Evolutionary conservation across 2,888 invertebrate species (phyloP).

Genomic region (Choreutis nemorana): DNA sequence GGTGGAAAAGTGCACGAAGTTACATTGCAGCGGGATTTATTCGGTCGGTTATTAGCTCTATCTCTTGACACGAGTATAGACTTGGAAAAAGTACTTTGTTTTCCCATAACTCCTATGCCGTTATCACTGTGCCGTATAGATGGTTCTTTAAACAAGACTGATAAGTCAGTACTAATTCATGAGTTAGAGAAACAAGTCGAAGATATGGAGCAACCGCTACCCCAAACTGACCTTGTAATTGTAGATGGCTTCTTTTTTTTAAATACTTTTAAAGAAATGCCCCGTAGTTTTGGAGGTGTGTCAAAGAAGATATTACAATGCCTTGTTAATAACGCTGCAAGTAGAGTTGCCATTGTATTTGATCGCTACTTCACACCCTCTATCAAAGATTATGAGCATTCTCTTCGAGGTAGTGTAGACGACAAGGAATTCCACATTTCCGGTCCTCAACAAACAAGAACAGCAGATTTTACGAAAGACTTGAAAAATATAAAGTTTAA

Average conservation of each 20-base stretch:
- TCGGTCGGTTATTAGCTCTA: slow-evolving; percentile 11
- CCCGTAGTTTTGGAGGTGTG: not conserved
- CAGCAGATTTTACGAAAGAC: slow-evolving; percentile 11
- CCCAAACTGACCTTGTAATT: not conserved
- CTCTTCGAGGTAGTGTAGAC: slow-evolving; percentile 3
- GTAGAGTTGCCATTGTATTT: slow-evolving; percentile 11
- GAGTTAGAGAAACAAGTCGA: slow-evolving; percentile 12
- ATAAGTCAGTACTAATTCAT: slow-evolving; percentile 16
- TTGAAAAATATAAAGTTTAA: slow-evolving; percentile 14
- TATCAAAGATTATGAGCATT: slow-evolving; percentile 15
- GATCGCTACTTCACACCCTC: slow-evolving; percentile 14
- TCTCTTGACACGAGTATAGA: slow-evolving; percentile 14
- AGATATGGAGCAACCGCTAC: not conserved
- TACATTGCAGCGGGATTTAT: slow-evolving; percentile 10
- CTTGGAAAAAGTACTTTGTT: slow-evolving; percentile 7
- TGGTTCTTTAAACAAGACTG: slow-evolving; percentile 17
- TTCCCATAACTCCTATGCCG: slow-evolving; percentile 12
- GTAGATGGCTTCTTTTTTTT: slow-evolving; percentile 1
- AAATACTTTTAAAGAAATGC: not conserved
- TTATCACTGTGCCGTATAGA: slow-evolving; percentile 18
- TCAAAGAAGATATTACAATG: slow-evolving; percentile 1
- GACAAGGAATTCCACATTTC: slow-evolving; percentile 7
- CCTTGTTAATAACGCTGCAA: slow-evolving; percentile 4
- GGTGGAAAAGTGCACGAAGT: slow-evolving; percentile 9
- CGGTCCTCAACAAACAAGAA: slow-evolving; percentile 11